Base-by-base conservation (phyloP, 2,888 invertebrate genomes). In the Altica lythri region DNA sequence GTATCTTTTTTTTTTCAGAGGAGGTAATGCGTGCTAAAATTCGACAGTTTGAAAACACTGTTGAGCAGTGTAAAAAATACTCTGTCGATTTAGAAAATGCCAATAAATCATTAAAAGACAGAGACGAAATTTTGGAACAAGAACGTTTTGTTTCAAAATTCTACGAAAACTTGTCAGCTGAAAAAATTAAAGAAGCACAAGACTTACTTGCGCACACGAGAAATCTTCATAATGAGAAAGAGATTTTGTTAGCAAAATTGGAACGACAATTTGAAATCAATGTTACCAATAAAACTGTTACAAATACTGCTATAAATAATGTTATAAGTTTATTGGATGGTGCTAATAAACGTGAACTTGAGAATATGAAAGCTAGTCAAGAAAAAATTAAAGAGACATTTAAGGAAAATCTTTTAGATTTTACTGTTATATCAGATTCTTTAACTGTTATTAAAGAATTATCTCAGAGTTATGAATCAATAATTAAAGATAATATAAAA, bases 211-310 rank as follows among this genome's bases (percentile, higher is more conserved):
- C 54, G 14, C 46, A 49, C 2, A 57, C 62, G 5, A 54, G 57
- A 19, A 51, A 49, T 6, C 47, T 65, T 9, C 55, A 54, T 4
- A 54, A 13, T 5, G 60, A 64, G 48, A 62, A 60, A 48, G 57
- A 62, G 32, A 55, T 65, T 17, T 40, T 67, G 6, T 62, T 64
- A 17, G 50, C 47, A 5, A 67, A 67, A 44, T 54, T 67, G 5
- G 63, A 64, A 52, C 55, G 60, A 22, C 63, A 61, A 17, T 65
- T 62, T 25, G 49, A 37, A 22, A 65, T 62, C 35, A 64, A 62
- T 16, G 35, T 48, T 12, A 29, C 53, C 1, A 64, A 66, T 48
- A 58, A 63, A 32, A 32, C n/a, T 18, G 9, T 51, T 1, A 42
- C 46, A 2, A 17, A 55, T 6, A 51, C 16, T 2, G 55, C 51